Conservation (phyloP, 2,113 vertebrate genomes). For the Budorcas taxicolor region DNA sequence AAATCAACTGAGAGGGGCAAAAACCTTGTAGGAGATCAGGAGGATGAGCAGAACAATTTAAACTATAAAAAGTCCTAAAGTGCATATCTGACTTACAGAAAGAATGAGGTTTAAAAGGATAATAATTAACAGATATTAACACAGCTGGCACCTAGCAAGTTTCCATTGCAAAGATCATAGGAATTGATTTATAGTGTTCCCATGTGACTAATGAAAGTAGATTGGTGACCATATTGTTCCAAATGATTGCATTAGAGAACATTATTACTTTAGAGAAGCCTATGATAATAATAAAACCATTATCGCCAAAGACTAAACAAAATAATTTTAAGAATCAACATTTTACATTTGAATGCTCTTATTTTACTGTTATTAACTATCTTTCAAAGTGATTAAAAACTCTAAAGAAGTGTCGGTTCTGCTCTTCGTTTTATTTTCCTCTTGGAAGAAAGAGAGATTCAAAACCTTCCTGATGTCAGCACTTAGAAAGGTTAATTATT, state of each 20-base stretch:
- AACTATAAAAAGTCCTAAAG: conserved; percentile 45
- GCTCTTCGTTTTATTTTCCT: conserved; percentile 37
- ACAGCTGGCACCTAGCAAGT: neutral
- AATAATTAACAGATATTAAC: conserved; percentile 57
- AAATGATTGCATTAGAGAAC: conserved; percentile 47
- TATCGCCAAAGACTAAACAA: conserved; percentile 38
- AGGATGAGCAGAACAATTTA: conserved; percentile 62
- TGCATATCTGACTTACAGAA: conserved; percentile 52
- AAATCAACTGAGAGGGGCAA: conserved; percentile 73
- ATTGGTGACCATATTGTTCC: conserved; percentile 60
- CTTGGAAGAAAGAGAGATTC: neutral
- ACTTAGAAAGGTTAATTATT: conserved; percentile 68
- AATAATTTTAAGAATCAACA: conserved; percentile 34
- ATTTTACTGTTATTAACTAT: neutral
- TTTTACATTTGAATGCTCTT: neutral
- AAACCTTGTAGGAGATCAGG: conserved; percentile 47
- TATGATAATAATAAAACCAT: conserved; percentile 40
- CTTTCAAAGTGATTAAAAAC: conserved; percentile 5
- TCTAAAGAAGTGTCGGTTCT: neutral
- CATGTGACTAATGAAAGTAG: conserved; percentile 61
- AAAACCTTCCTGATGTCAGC: conserved; percentile 50
- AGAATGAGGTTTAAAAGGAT: conserved; percentile 23
- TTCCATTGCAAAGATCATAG: conserved; percentile 56
- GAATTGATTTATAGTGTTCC: conserved; percentile 68
- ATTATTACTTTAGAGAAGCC: conserved; percentile 37